phyloP scores from a whole-genome alignment of 2,888 invertebrate species.

The Micropterix aruncella region DNA sequence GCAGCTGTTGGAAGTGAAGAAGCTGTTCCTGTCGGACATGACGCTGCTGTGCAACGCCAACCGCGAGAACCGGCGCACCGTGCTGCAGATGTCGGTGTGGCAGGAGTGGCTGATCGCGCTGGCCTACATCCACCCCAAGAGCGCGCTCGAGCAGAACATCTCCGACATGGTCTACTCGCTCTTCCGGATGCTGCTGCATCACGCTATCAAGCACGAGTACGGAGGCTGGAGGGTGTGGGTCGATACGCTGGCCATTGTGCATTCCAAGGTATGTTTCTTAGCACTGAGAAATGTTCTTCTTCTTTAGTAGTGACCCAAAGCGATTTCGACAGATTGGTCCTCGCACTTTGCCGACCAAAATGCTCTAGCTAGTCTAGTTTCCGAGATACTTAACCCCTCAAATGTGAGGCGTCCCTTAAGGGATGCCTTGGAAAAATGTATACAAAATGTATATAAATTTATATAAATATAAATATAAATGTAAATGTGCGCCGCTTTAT shows the following conservation, averaged over 20 bases:
- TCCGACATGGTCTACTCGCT: conserved; percentile 97
- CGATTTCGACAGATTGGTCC: no score
- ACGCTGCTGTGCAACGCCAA: conserved; percentile 95
- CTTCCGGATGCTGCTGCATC: conserved; percentile 94
- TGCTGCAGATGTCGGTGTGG: conserved; percentile 99
- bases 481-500: no score
- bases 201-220: conserved; percentile 97
- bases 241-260: conserved; percentile 96
- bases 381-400: no score
- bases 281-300: no score
- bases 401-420: no score
- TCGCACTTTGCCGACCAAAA: no score
- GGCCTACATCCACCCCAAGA: conserved; percentile 96
- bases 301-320: no score
- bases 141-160: conserved; percentile 87
- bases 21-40: conserved; percentile 94
- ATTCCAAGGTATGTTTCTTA: conserved; percentile 78
- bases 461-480: no score
- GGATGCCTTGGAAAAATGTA: no score
- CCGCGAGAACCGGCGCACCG: conserved; percentile 91
- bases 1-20: conserved; percentile 84
- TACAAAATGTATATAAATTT: no score
- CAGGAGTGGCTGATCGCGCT: conserved; percentile 98
- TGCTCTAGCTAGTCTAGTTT: neutral
- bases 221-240: conserved; percentile 99